Percentiles rank a stretch among this genome's conserved stretches.
phyloP scores from a whole-genome alignment of 1,140 invertebrate genomes.

The Dendroctonus valens region DNA sequence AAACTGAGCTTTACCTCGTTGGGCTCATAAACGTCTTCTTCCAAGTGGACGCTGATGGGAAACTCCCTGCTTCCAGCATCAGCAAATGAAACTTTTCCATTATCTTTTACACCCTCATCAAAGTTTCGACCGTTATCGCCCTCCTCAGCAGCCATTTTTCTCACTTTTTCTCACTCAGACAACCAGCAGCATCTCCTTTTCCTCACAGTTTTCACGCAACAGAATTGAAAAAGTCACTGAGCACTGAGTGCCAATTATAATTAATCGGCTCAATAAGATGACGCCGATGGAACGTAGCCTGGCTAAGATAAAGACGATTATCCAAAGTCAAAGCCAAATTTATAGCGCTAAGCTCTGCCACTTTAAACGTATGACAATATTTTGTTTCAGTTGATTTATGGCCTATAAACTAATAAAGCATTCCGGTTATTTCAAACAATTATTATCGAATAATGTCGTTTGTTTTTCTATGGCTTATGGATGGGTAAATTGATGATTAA shows the following conservation, averaged over 20 bases:
- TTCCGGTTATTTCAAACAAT: constrained; percentile 12
- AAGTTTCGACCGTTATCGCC: no score
- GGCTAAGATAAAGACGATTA: constrained; percentile 4
- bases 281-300: background rate
- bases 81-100: no score
- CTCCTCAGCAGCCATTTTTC: no score
- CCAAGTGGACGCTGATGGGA: no score
- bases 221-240: background rate
- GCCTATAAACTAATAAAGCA: constrained; percentile 14
- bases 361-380: constrained; percentile 6
- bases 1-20: no score
- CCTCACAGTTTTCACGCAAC: background rate
- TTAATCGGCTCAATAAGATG: background rate
- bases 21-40: no score
- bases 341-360: constrained; percentile 15
- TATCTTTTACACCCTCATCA: no score
- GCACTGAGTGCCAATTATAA: no score
- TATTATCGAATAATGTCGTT: background rate
- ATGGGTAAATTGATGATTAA: no score
- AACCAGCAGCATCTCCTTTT: background rate
- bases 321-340: constrained; percentile 16
- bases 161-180: no score
- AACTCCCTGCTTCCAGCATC: no score
- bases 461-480: background rate
- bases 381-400: constrained; percentile 15